Evolutionary conservation across 2,113 vertebrate genomes (phyloP), one percentile per base, ranked within the genome.

Genomic region (Pygoscelis adeliae): DNA sequence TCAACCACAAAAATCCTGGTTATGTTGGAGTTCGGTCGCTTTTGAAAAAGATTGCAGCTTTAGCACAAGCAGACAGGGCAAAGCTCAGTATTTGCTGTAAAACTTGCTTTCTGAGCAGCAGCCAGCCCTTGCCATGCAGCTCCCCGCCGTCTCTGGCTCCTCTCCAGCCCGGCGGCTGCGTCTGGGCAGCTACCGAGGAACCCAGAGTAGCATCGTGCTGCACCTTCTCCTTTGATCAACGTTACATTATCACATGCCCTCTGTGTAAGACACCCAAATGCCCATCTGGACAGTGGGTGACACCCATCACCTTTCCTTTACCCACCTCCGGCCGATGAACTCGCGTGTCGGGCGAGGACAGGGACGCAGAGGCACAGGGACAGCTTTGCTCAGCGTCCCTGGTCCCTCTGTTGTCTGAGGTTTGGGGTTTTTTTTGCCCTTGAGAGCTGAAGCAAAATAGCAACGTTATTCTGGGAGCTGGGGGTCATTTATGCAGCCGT

Each of bases 321-420:
- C 30, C 30, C 1, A 0, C 18, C 26, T 71, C 47, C 1, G 1
- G 58, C 11, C 1, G 3, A 56, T 12, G 27, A 62, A 34, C 27
- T 21, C 5, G 0, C 3, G 0, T 22, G 22, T 4, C 1, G 0
- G 38, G 29, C 0, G 6, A 77, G 63, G 46, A 82, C 5, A 16
- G 11, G n/a, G 46, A 17, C 5, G 32, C 14, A 5, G 53, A 74
- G 61, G 26, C 25, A 47, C n/a, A 11, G 40, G n/a, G 27, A 29
- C 11, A 44, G 27, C 42, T 58, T 56, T n/a, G 17, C 46, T 66
- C 58, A 38, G 34, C 77, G 55, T 49, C n/a, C 30, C 52, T 4
- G 3, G 8, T 15, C 17, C 36, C 27, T 56, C 26, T 4, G 4
- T 13, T 36, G 13, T 10, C 20, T 9, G 7, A 23, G n/a, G 11